These are phyloP conservation scores for Anguilla rostrata DNA, from an alignment of 2,113 vertebrate genomes.

Conservation along the genomic window DNA sequence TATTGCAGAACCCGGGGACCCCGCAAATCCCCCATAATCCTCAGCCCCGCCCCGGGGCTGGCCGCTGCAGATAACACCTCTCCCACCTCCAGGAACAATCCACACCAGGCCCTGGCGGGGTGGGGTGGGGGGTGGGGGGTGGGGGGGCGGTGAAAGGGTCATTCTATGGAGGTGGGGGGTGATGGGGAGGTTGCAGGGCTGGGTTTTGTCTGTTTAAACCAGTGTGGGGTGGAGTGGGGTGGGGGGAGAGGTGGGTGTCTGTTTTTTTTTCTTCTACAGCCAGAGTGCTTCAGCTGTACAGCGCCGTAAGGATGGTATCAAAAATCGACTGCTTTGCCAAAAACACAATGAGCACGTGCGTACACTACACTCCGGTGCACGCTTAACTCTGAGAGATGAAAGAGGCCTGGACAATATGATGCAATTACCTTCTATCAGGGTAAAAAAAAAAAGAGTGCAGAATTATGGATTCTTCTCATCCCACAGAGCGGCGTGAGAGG, in stretches of 20 bases:
- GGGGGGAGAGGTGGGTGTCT: background rate
- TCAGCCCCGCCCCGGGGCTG: background rate
- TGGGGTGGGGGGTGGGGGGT: no score
- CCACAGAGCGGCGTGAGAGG: background rate
- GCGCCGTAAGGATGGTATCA: background rate
- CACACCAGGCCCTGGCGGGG: background rate
- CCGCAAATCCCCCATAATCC: background rate
- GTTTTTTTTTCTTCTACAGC: background rate
- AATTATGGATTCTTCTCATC: background rate
- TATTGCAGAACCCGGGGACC: background rate
- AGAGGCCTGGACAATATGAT: background rate
- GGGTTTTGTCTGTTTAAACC: background rate
- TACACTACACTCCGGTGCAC: no score
- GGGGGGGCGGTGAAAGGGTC: no score
- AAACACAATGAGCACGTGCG: background rate
- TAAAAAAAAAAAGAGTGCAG: background rate
- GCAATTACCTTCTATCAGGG: background rate
- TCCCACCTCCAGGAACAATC: background rate
- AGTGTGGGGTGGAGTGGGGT: background rate
- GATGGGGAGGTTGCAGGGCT: background rate
- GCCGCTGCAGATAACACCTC: background rate
- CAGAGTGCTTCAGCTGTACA: background rate
- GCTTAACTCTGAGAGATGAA: background rate
- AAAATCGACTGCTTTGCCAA: background rate
- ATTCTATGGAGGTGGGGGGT: no score